Conservation (phyloP, 1,140 invertebrate species). For the Ericerus pela region DNA sequence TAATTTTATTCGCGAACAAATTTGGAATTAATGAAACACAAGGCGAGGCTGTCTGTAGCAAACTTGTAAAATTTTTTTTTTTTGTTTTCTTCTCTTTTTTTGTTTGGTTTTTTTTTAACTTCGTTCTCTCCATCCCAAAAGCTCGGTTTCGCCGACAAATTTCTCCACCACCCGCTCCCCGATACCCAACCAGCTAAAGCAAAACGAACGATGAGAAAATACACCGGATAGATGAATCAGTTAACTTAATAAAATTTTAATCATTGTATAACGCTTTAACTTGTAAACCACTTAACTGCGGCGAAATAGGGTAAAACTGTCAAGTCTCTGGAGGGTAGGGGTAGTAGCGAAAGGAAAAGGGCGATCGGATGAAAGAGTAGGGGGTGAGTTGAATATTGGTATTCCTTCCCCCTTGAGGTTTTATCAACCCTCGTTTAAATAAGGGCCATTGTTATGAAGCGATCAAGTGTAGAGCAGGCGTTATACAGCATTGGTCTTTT, state of each 20-base stretch:
- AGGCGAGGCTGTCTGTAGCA: constrained; percentile 8
- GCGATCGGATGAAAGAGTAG: no score
- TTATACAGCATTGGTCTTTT: not conserved
- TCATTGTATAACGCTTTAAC: constrained; percentile 11
- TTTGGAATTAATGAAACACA: constrained; percentile 9
- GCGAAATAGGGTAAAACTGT: constrained; percentile 9
- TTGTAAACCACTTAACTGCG: constrained; percentile 12
- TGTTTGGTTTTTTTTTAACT: no score
- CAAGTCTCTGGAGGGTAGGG: constrained; percentile 2
- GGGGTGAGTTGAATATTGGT: constrained; percentile 1
- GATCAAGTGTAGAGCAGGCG: not conserved
- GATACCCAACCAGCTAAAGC: no score
- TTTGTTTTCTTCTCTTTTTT: no score
- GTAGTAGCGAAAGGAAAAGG: no score
- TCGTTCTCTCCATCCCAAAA: no score
- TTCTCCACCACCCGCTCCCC: no score
- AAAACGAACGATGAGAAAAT: not conserved
- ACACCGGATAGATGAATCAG: constrained; percentile 8
- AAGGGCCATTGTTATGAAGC: constrained; percentile 6
- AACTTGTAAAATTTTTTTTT: constrained; percentile 4
- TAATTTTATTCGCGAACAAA: constrained; percentile 10
- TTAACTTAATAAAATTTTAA: constrained; percentile 13
- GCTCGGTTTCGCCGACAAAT: no score
- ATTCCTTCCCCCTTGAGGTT: constrained; percentile 6
- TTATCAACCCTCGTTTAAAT: constrained; percentile 8